Evolutionary conservation across 2,113 vertebrate genomes (phyloP).

Genomic region (Varanus salvator): DNA sequence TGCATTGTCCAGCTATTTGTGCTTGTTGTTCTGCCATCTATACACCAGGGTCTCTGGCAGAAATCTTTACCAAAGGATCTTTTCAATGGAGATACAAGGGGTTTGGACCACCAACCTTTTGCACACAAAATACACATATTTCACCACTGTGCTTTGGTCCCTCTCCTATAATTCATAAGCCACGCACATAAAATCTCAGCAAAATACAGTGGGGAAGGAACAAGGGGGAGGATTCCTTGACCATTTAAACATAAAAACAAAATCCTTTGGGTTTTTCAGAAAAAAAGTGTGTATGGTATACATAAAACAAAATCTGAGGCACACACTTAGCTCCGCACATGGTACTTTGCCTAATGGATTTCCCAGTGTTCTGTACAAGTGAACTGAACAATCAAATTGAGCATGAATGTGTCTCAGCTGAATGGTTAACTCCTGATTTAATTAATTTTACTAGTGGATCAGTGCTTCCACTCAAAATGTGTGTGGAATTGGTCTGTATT

Average conservation of each 20-base stretch:
- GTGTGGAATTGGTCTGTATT: not conserved
- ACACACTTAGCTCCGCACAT: not conserved
- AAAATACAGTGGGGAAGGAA: not conserved
- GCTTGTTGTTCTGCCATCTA: not conserved
- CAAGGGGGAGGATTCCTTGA: not conserved
- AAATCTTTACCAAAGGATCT: not conserved
- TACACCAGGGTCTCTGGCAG: not conserved
- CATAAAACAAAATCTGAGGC: not conserved
- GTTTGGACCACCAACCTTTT: no score
- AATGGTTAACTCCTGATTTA: not conserved
- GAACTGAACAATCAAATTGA: not conserved
- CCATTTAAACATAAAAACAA: not conserved
- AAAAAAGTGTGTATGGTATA: conserved; percentile 3
- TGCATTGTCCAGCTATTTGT: not conserved
- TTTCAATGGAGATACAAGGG: not conserved
- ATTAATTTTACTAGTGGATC: not conserved
- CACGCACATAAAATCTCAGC: not conserved
- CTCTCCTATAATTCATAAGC: not conserved
- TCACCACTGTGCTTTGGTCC: not conserved
- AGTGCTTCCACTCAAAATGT: conserved; percentile 4
- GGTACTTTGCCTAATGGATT: not conserved
- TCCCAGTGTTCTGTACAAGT: fast-evolving
- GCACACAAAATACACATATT: not conserved
- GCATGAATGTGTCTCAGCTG: not conserved
- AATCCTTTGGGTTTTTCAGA: not conserved